Percentiles rank a stretch among this genome's conserved stretches.
These are phyloP conservation scores for Gastrophryne carolinensis DNA, from an alignment of 2,797 vertebrate genomes.

Conservation along the genomic window DNA sequence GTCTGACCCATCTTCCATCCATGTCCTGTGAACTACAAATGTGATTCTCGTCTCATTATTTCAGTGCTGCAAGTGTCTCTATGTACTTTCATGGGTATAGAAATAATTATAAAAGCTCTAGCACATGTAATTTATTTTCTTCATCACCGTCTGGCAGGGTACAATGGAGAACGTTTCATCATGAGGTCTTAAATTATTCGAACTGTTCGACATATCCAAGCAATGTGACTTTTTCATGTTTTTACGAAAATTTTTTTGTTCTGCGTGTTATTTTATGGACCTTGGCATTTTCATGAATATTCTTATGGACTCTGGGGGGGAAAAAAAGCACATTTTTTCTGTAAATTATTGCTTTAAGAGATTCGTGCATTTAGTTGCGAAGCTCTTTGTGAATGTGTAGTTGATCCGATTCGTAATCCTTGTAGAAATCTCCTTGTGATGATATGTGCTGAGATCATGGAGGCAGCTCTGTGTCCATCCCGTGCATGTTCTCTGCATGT, in stretches of 20 bases:
- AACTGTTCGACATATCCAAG: conserved; percentile 69
- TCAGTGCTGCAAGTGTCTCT: conserved; percentile 78
- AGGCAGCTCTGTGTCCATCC: conserved; percentile 81
- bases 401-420: conserved; percentile 67
- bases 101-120: conserved; percentile 61
- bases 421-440: conserved; percentile 79
- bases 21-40: conserved; percentile 72
- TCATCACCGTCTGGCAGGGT: conserved; percentile 80
- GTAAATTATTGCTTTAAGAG: conserved; percentile 71
- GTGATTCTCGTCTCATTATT: conserved; percentile 75
- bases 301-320: conserved; percentile 63
- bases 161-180: conserved; percentile 74
- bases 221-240: conserved; percentile 77
- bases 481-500: conserved; percentile 97
- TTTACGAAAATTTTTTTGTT: conserved; percentile 73
- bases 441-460: conserved; percentile 80
- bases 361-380: conserved; percentile 59
- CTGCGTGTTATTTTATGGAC: conserved; percentile 71
- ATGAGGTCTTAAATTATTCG: conserved; percentile 81
- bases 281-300: conserved; percentile 70
- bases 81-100: conserved; percentile 76
- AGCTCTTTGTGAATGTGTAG: conserved; percentile 71
- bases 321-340: conserved; percentile 77
- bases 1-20: conserved; percentile 64
- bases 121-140: conserved; percentile 81